Conservation (phyloP, 2,113 vertebrate genomes). For the Tachysurus vachellii region DNA sequence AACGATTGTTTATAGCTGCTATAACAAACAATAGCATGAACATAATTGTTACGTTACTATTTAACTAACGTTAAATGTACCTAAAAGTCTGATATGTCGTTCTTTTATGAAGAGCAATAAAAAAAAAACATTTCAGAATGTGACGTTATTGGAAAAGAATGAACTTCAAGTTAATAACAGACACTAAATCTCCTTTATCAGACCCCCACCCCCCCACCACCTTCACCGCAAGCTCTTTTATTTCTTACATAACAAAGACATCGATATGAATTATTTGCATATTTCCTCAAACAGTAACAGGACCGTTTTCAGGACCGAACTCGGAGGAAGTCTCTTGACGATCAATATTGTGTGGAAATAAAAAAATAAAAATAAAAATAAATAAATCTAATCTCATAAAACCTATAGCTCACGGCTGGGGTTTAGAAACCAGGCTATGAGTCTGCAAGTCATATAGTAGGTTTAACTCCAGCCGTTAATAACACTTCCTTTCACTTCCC, state of each 20-base stretch:
- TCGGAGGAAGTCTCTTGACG: not conserved
- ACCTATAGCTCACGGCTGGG: not conserved
- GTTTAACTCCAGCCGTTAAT: slow-evolving; percentile 28
- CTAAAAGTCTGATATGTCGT: not conserved
- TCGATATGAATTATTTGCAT: not conserved
- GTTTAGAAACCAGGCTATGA: slow-evolving; percentile 11
- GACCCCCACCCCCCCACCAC: too few relatives aligned
- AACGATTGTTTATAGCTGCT: too few relatives aligned
- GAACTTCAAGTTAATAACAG: not conserved
- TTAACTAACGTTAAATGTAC: not conserved
- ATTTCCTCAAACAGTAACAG: not conserved
- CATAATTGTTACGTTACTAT: too few relatives aligned
- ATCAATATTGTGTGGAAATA: not conserved
- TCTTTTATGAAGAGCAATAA: not conserved
- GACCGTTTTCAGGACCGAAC: not conserved
- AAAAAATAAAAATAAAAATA: not conserved
- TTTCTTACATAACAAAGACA: not conserved
- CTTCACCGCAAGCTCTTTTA: not conserved
- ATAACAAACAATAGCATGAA: too few relatives aligned
- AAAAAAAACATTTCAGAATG: not conserved
- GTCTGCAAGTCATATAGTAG: slow-evolving; percentile 2
- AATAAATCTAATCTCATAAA: slow-evolving; percentile 9
- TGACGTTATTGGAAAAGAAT: not conserved
- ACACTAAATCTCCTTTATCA: not conserved
- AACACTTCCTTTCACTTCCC: slow-evolving; percentile 21